These are phyloP conservation scores for Lasioglossum leucozonium DNA, from an alignment of 2,888 invertebrate species.

Conservation along the genomic window DNA sequence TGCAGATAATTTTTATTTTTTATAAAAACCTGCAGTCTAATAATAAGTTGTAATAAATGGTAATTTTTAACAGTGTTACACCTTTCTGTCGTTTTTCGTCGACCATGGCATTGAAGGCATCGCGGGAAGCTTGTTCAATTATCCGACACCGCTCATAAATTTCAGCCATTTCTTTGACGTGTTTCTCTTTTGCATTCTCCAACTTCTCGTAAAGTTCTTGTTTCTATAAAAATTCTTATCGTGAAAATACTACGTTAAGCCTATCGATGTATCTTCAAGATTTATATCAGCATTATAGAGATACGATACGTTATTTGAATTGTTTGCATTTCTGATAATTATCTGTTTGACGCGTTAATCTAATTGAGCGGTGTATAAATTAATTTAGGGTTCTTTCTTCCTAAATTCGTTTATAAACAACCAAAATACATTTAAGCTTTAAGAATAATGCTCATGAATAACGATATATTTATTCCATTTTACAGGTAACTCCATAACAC, in stretches of 20 bases:
- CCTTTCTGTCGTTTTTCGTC: constrained; percentile 67
- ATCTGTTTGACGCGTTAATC: too few species aligned
- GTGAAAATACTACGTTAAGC: not conserved
- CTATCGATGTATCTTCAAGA: not conserved
- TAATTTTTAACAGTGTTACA: constrained; percentile 6
- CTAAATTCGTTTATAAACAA: too few species aligned
- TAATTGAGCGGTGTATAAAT: too few species aligned
- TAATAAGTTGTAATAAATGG: not conserved
- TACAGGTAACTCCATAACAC: too few species aligned
- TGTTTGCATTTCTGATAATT: too few species aligned
- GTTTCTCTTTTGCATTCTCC: constrained; percentile 53
- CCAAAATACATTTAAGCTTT: too few species aligned
- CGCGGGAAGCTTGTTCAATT: constrained; percentile 55
- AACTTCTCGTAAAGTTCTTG: constrained; percentile 58
- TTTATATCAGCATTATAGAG: not conserved
- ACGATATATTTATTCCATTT: too few species aligned
- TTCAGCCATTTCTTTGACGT: constrained; percentile 50
- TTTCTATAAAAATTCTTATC: constrained; percentile 50
- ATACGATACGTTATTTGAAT: too few species aligned
- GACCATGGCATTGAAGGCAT: constrained; percentile 57
- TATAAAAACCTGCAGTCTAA: not conserved
- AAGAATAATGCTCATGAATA: too few species aligned
- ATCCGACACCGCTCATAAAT: constrained; percentile 62
- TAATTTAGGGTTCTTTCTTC: too few species aligned
- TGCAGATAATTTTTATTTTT: not conserved